A percentile compares a stretch with the other conserved stretches of the same genome.
phyloP scores from a whole-genome alignment of 2,888 invertebrate species.

The Ceratothoa steindachneri region DNA sequence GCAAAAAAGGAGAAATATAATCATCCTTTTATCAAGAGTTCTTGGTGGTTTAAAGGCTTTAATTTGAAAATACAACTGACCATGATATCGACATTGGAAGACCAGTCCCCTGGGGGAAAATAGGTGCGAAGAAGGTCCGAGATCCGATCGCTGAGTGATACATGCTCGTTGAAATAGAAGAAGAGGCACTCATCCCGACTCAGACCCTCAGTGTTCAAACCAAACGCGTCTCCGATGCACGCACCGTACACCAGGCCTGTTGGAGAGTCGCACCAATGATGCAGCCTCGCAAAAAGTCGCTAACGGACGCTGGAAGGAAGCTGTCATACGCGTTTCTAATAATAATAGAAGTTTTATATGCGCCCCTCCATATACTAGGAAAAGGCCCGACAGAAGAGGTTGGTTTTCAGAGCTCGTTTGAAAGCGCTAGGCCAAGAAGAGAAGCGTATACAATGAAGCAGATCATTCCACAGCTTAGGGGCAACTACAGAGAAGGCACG shows the following conservation, averaged over 20 bases:
- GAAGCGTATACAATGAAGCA: no score
- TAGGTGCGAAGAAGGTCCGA: constrained; percentile 52
- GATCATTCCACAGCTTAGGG: no score
- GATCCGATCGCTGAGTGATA: constrained; percentile 50
- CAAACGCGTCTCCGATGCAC: constrained; percentile 54
- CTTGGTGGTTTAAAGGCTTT: neutral
- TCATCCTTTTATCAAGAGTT: neutral
- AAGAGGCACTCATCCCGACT: constrained; percentile 52
- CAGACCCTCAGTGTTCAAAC: constrained; percentile 53
- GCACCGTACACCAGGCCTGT: constrained; percentile 54
- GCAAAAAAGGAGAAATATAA: constrained; percentile 8
- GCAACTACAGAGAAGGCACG: no score
- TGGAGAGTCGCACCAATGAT: neutral
- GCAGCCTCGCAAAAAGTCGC: no score
- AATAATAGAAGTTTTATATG: no score
- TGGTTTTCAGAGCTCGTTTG: no score
- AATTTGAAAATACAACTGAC: no score
- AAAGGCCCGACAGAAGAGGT: no score
- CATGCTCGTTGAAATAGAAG: constrained; percentile 51
- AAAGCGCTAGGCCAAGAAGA: no score
- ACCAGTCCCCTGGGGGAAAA: constrained; percentile 54
- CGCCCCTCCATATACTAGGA: no score
- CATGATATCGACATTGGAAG: constrained; percentile 54
- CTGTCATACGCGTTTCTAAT: no score
- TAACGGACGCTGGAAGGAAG: no score